Conservation (phyloP, 30 jellyfish, hydroid and myxozoan genomes). For the Pelagia noctiluca region DNA sequence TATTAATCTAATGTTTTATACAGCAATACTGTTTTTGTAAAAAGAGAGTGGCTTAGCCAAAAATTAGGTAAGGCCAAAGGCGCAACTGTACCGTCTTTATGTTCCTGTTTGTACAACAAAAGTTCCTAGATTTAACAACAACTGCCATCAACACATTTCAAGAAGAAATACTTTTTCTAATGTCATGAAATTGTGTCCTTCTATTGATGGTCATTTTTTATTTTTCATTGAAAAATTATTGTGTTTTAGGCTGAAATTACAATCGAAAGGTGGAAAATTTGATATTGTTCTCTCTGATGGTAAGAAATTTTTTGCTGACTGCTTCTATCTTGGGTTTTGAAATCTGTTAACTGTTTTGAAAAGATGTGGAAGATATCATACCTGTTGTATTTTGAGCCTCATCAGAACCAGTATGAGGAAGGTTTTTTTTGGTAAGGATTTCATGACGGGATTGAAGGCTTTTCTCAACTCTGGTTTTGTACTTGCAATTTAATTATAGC, state of each 20-base stretch:
- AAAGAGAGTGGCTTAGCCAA: too few relatives aligned
- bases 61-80: too few relatives aligned
- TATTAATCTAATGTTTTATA: too few relatives aligned
- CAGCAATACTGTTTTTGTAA: too few relatives aligned
- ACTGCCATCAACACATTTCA: neutral
- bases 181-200: too few relatives aligned
- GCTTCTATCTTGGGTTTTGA: neutral
- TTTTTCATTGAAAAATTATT: neutral
- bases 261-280: conserved; percentile 78
- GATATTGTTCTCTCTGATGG: conserved; percentile 77
- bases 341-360: neutral
- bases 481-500: neutral
- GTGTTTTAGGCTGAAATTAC: conserved; percentile 62
- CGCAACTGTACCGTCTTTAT: neutral
- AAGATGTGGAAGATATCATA: too few relatives aligned
- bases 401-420: neutral
- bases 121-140: neutral
- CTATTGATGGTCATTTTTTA: neutral
- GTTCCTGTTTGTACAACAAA: neutral
- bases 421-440: neutral
- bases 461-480: neutral
- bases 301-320: neutral
- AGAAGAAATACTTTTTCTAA: neutral
- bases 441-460: neutral
- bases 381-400: too few relatives aligned